Evolutionary conservation across 1,140 invertebrate species (phyloP), one percentile per base, ranked within the genome.

Genomic region (Phortica variegata): DNA sequence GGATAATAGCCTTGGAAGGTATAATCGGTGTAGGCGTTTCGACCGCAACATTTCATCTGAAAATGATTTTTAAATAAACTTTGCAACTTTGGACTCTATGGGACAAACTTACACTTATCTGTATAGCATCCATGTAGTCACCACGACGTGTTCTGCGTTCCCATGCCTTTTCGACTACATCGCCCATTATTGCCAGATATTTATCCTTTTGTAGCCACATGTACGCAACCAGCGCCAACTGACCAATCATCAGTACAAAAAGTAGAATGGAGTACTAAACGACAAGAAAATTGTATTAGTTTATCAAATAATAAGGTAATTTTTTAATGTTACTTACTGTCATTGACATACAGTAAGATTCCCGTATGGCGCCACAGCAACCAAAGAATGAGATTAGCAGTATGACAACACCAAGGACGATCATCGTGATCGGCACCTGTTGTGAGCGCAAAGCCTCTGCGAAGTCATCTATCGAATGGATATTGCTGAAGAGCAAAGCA

Each of bases 351-450:
- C 88, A 91, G 60, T 87, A 84, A 61, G 85, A 90, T 71, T 91
- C 89, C 42, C 87, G 82, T 43, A 90, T 85, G 8, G 90, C 89
- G 26, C 90, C 90, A 65, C 89, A 91, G 76, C 90, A 93, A 57
- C 90, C 90, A 65, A 91, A 87, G 80, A 90, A 91, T 7, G 88
- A 85, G 47, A 91, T 84, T 19, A 89, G 50, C 65, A 90, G 88
- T 49, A 90, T 85, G 36, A 90, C 76, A 1, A 80, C 78, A 4
- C 90, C 90, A 54, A 89, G 72, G 36, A 88, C 76, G 52, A 91
- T 89, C 54, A 90, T 79, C 5, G 84, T 76, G 54, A 86, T 80
- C 2, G 85, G 81, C 9, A 79, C 79, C 13, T 82, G 79, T 19
- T 77, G 70, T 18, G 78, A 75, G 43, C 81, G 73, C 44, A 79